These are phyloP conservation scores for Eurystomus gularis DNA, from an alignment of 2,113 vertebrate genomes.

Conservation along the genomic window DNA sequence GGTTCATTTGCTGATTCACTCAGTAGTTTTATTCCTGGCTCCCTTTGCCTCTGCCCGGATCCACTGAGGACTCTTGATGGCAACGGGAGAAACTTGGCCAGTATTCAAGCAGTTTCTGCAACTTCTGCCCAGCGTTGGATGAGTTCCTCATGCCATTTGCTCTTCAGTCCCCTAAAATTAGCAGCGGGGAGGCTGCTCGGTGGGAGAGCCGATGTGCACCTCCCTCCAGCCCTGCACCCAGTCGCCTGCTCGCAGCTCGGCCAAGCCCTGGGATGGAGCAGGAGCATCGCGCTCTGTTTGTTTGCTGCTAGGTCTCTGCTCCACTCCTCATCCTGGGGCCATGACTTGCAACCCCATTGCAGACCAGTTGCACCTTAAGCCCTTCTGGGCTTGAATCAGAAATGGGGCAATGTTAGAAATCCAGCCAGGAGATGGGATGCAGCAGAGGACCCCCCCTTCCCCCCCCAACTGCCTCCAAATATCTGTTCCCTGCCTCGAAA, in stretches of 20 bases:
- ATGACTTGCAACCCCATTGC: slow-evolving; percentile 27
- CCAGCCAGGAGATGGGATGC: slow-evolving; percentile 12
- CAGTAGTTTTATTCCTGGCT: not conserved
- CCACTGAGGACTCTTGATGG: not conserved
- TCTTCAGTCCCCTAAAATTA: not conserved
- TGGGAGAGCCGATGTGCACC: not conserved
- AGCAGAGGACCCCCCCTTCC: slow-evolving; percentile 5
- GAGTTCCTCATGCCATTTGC: not conserved
- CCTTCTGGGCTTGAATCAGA: slow-evolving; percentile 43
- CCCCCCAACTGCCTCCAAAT: not conserved
- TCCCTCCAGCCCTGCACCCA: not conserved
- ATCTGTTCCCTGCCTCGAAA: not conserved
- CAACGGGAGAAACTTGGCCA: slow-evolving; percentile 47
- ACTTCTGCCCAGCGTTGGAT: not conserved
- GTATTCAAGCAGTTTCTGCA: slow-evolving; percentile 12
- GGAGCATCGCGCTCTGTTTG: not conserved
- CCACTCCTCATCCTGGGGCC: slow-evolving; percentile 17
- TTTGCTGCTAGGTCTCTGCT: slow-evolving; percentile 67
- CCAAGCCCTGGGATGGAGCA: not conserved
- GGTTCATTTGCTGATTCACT: not conserved
- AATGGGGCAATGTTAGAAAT: slow-evolving; percentile 39
- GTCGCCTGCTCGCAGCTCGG: rapidly evolving
- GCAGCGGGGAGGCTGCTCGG: not conserved
- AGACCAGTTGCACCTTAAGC: slow-evolving; percentile 63
- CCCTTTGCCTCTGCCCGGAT: not conserved